Percentiles rank a stretch among this genome's conserved stretches.
phyloP scores from a whole-genome alignment of 2,113 vertebrate species.

The Tupaia tana region DNA sequence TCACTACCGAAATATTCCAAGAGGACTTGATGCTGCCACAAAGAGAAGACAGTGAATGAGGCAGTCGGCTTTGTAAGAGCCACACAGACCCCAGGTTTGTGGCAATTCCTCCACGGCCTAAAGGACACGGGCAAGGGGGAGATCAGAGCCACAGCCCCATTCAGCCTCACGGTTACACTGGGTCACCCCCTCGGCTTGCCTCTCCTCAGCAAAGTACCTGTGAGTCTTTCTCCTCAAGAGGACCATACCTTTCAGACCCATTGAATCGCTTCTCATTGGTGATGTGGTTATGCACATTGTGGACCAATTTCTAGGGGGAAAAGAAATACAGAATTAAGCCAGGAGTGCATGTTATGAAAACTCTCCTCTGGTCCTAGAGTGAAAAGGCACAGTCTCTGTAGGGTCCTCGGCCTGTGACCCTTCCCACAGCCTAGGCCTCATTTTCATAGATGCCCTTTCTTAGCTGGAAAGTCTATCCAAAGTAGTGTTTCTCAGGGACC shows the following conservation, averaged over 20 bases:
- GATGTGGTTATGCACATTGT: slow-evolving; percentile 87
- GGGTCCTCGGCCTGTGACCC: slow-evolving; percentile 7
- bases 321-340: slow-evolving; percentile 64
- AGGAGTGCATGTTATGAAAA: slow-evolving; percentile 41
- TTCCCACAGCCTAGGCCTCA: not conserved
- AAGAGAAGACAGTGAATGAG: not conserved
- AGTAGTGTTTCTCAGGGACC: not conserved
- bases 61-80: not conserved
- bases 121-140: not conserved
- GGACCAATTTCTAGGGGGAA: slow-evolving; percentile 85
- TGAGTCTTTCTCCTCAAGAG: not conserved
- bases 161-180: not conserved
- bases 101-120: not conserved
- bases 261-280: slow-evolving; percentile 87
- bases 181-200: not conserved
- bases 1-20: slow-evolving; percentile 88
- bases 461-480: slow-evolving; percentile 16
- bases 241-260: slow-evolving; percentile 86
- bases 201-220: slow-evolving; percentile 12
- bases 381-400: not conserved
- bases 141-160: not conserved
- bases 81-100: not conserved
- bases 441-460: slow-evolving; percentile 28
- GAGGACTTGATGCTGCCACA: slow-evolving; percentile 85
- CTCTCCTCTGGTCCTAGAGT: not conserved